Percentiles rank a stretch among this genome's conserved stretches.
Evolutionary conservation across 2,888 invertebrate species (phyloP).

Genomic region (Mechanitis mazaeus): DNA sequence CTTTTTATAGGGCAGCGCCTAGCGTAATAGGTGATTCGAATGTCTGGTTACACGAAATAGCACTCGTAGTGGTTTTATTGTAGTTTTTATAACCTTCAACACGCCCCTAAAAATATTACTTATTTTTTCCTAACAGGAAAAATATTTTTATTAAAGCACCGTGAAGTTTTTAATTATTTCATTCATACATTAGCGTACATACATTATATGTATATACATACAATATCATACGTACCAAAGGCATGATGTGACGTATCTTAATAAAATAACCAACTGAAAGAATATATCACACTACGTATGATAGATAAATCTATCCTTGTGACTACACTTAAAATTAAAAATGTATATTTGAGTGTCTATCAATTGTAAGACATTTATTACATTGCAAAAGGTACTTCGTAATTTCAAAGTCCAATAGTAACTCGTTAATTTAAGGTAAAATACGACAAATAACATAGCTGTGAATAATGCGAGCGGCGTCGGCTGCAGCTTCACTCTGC

Average conservation of each 20-base stretch:
- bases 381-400: not conserved
- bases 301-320: too few relatives aligned
- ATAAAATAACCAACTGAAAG: too few relatives aligned
- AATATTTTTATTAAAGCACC: constrained; percentile 4
- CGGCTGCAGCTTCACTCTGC: constrained; percentile 50
- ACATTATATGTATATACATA: too few relatives aligned
- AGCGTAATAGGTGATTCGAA: constrained; percentile 45
- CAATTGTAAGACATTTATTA: not conserved
- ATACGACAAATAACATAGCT: constrained; percentile 40
- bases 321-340: too few relatives aligned
- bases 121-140: constrained; percentile 11
- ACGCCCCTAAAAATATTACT: constrained; percentile 20
- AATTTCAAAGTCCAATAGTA: constrained; percentile 28
- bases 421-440: constrained; percentile 37
- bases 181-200: not conserved
- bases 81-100: constrained; percentile 28
- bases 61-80: constrained; percentile 30
- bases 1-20: constrained; percentile 55
- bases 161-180: not conserved
- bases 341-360: too few relatives aligned
- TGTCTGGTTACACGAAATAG: constrained; percentile 37
- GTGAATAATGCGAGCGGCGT: constrained; percentile 53
- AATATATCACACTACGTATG: too few relatives aligned
- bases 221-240: too few relatives aligned
- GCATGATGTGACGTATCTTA: too few relatives aligned